A percentile compares a stretch with the other conserved stretches of the same genome.
Conservation (phyloP, 2,113 vertebrate species). For the Lasiurus borealis region DNA sequence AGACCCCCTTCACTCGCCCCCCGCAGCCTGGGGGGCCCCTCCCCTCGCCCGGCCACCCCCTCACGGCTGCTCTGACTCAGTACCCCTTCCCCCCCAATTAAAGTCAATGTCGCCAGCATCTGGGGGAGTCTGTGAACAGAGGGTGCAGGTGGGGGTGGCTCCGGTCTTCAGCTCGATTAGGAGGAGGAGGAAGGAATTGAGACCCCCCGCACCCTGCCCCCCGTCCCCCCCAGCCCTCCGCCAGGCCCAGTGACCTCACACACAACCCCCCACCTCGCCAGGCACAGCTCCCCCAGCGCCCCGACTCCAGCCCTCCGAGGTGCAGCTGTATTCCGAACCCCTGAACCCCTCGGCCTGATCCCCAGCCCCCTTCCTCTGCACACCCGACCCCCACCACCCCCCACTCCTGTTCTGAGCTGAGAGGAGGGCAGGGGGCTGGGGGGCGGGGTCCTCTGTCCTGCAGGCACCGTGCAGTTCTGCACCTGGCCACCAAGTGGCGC, state of each 20-base stretch:
- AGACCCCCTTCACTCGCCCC: too few species aligned
- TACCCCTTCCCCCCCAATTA: conserved; percentile 37
- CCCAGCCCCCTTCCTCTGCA: background rate
- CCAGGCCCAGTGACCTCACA: background rate
- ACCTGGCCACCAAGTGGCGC: conserved; percentile 39
- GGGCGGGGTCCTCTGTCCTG: background rate
- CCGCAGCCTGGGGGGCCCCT: background rate
- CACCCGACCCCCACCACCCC: too few species aligned
- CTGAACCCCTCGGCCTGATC: background rate
- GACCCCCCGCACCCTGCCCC: too few species aligned
- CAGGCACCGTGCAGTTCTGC: background rate
- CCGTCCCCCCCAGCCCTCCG: background rate
- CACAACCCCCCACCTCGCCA: background rate
- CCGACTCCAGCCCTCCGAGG: background rate
- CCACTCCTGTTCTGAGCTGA: too few species aligned
- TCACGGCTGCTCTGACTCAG: background rate
- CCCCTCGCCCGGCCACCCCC: too few species aligned
- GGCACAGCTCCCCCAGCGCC: too few species aligned
- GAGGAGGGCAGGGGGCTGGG: background rate
- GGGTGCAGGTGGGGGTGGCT: too few species aligned
- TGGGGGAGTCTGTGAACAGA: background rate
- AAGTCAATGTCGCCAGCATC: conserved; percentile 12
- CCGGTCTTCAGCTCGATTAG: too few species aligned
- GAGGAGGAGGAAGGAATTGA: background rate
- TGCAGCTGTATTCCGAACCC: background rate